A percentile compares a stretch with the other conserved stretches of the same genome.
phyloP scores from a whole-genome alignment of 2,888 invertebrate genomes.

The Masnerella sp. region DNA sequence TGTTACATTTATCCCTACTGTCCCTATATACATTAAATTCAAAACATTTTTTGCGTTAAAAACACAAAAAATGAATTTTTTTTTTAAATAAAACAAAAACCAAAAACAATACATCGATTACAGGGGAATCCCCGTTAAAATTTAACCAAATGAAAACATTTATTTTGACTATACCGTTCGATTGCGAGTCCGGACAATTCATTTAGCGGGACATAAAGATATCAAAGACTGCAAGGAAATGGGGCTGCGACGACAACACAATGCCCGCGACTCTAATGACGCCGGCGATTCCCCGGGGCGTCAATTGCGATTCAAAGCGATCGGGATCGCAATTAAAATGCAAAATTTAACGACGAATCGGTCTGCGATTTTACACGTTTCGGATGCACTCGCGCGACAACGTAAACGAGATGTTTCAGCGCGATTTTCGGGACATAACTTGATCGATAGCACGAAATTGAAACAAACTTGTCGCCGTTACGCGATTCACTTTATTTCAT shows the following conservation, averaged over 20 bases:
- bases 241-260: slow-evolving; percentile 49
- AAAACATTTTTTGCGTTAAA: too few species aligned
- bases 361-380: slow-evolving; percentile 39
- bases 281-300: slow-evolving; percentile 70
- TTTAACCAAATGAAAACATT: slow-evolving; percentile 70
- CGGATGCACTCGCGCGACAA: slow-evolving; percentile 24
- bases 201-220: slow-evolving; percentile 67
- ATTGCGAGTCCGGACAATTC: slow-evolving; percentile 67
- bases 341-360: slow-evolving; percentile 66
- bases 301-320: slow-evolving; percentile 65
- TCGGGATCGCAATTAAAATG: slow-evolving; percentile 70
- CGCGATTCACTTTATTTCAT: too few species aligned
- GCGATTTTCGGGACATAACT: too few species aligned
- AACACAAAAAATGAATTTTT: too few species aligned
- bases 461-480: too few species aligned
- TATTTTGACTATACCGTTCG: slow-evolving; percentile 64
- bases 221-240: slow-evolving; percentile 64
- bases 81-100: too few species aligned
- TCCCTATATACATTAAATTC: too few species aligned
- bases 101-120: too few species aligned
- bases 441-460: too few species aligned
- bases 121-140: slow-evolving; percentile 57
- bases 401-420: too few species aligned
- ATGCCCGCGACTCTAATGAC: slow-evolving; percentile 36
- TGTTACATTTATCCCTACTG: too few species aligned